Base-by-base conservation (phyloP, 2,888 invertebrate species). In the Portevinia maculata region DNA sequence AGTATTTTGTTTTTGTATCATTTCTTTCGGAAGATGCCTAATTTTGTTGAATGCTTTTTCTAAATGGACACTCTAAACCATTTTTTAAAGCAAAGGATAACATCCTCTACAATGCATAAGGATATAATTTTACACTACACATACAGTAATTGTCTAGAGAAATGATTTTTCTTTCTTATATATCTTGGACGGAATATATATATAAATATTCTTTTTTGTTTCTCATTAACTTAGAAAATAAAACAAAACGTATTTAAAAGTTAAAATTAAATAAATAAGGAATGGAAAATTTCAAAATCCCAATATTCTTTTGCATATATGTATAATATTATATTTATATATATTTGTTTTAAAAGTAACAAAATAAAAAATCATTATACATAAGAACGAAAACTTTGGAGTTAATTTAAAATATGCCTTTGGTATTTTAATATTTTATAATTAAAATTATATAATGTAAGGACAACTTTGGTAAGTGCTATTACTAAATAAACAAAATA, bases 151-250 rank as follows among this genome's bases (percentile, higher is more conserved):
- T 74, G 57, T 86, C 85, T 87, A 86, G 87, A 88, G 88, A 88
- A 87, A 87, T 88, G 48, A 55, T 76, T 55, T 64, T 39, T 32
- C 60, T 76, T 84, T 83, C 85, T 85, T 84, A 75, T 60, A 84
- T 79, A 69, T 87, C 87, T 89, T 89, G 89, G 89, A 89, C 89
- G 89, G 89, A 89, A 88, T 89, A 89, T 89, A 88, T 86, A 87
- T 87, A 87, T 87, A 85, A 84, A 84, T 84, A 83, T 84, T 60
- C 75, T 83, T 73, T 65, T 28, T 39, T 67, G 69, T n/a, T 64
- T 84, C 85, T 85, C 34, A 86, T 84, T 86, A 84, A 86, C 86
- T 86, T 85, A 64, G 84, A 81, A 84, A 74, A 76, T 85, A 79
- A 79, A 85, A 84, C 67, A 84, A 67, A 81, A 79, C 67, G 32